Base-by-base conservation (phyloP, 2,888 invertebrate genomes). In the Lomographa bimaculata region DNA sequence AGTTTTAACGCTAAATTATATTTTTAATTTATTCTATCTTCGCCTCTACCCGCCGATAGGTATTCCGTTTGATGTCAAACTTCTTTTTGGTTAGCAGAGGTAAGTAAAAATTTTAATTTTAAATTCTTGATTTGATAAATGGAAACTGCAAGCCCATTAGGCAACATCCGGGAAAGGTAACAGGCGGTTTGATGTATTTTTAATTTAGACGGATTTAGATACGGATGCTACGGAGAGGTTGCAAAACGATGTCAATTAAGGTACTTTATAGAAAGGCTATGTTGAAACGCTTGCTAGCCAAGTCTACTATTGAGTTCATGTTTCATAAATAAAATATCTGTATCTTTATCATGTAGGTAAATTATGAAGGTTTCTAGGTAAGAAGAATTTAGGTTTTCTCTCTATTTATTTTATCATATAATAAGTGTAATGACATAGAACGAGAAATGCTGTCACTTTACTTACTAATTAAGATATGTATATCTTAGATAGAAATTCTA, bases 31-130 rank as follows among this genome's bases (percentile, higher is more conserved):
- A 49, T 42, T 45, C 33, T 12, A 21, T 40, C 35, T 39, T 24
- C 9, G 7, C 28, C 39, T 28, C 25, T 10, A 18, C 27, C 30
- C 26, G 9, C n/a, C 6, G 24, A 7, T 19, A 27, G 35, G 19
- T 26, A 30, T 45, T 41, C 32, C 14, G 43, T 45, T 45, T 49
- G 48, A 45, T 36, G 41, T 32, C 41, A 28, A 44, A 49, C 32
- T 45, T 44, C n/a, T 35, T 19, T 11, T 20, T 17, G 18, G 23
- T 12, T 35, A 38, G 32, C 35, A 32, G 21, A 23, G 40, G 40
- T 37, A 26, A 48, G 29, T 23, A 4, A 5, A 18, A 29, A 40
- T 47, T 47, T 30, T 44, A 38, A 42, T 42, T 42, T 42, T 39
- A 35, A 42, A 43, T 34, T 40, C 26, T 30, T 35, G 23, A 32